Percentiles rank a stretch among this genome's conserved stretches.
phyloP scores from a whole-genome alignment of 2,113 vertebrate genomes.

The Hyla sarda region DNA sequence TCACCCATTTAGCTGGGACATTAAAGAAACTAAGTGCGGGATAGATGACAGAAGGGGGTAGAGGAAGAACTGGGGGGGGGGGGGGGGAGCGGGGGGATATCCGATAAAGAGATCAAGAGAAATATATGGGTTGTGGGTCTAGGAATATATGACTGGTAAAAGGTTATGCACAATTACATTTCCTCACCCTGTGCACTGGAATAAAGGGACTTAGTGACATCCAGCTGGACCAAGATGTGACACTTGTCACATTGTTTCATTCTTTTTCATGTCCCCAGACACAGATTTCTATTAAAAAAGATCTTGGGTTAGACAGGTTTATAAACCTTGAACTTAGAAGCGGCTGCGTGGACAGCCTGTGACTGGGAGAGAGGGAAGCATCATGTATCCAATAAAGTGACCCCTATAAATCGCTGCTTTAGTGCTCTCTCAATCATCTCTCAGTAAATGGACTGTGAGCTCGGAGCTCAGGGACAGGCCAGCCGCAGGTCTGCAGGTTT shows the following conservation, averaged over 20 bases:
- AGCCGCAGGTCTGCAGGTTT: slow-evolving; percentile 51
- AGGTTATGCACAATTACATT: slow-evolving; percentile 37
- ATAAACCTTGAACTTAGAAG: slow-evolving; percentile 70
- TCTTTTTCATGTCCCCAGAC: slow-evolving; percentile 51
- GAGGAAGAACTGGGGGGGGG: neutral
- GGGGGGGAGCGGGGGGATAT: neutral
- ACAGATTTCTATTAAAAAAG: slow-evolving; percentile 61
- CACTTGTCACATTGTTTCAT: slow-evolving; percentile 13
- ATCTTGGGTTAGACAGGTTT: slow-evolving; percentile 56
- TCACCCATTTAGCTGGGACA: neutral
- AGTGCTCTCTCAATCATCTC: slow-evolving; percentile 60
- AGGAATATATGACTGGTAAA: neutral
- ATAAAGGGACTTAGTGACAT: slow-evolving; percentile 30
- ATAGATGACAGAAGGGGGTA: slow-evolving; percentile 8
- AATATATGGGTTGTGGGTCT: neutral
- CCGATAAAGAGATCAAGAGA: slow-evolving; percentile 22
- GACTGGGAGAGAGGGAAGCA: neutral
- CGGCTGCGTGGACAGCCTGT: slow-evolving; percentile 29
- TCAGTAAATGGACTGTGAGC: slow-evolving; percentile 46
- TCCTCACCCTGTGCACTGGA: slow-evolving; percentile 6
- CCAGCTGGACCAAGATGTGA: slow-evolving; percentile 20
- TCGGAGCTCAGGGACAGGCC: slow-evolving; percentile 56
- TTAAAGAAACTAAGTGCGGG: slow-evolving; percentile 23
- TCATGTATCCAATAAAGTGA: slow-evolving; percentile 59
- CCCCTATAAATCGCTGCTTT: slow-evolving; percentile 68